phyloP scores from a whole-genome alignment of 2,797 vertebrate genomes.

The Cichlasoma orientale region DNA sequence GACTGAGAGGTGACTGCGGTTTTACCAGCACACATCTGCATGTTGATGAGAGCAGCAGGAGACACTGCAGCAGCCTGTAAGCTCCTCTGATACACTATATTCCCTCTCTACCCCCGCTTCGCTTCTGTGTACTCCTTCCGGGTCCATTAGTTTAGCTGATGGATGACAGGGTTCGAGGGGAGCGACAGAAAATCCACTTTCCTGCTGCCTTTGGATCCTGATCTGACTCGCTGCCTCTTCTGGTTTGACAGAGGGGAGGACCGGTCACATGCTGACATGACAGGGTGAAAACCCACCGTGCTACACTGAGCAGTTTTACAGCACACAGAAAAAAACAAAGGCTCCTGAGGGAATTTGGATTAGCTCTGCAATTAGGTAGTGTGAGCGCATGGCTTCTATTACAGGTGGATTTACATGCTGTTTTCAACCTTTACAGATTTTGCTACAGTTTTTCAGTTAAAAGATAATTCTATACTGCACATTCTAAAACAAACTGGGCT shows the following conservation, averaged over 20 bases:
- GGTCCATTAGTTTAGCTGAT: constrained; percentile 65
- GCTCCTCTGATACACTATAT: neutral
- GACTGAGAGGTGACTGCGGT: constrained; percentile 31
- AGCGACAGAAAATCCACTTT: constrained; percentile 56
- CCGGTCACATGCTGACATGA: constrained; percentile 31
- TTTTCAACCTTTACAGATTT: neutral
- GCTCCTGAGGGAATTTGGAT: neutral
- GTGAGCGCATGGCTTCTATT: neutral
- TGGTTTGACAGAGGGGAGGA: constrained; percentile 26
- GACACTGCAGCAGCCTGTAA: neutral
- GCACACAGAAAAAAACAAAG: neutral
- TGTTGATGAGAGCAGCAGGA: constrained; percentile 32
- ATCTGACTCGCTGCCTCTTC: constrained; percentile 22
- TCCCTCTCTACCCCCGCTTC: neutral
- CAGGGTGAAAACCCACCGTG: constrained; percentile 13
- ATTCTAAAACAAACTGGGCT: neutral
- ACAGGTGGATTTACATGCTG: neutral
- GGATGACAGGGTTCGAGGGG: constrained; percentile 47
- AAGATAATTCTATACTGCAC: too few relatives aligned
- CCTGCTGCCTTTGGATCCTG: constrained; percentile 37
- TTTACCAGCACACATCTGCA: constrained; percentile 29
- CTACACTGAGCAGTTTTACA: neutral
- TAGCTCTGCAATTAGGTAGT: neutral
- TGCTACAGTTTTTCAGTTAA: neutral
- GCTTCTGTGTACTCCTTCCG: constrained; percentile 30